Evolutionary conservation across 2,888 invertebrate species (phyloP), one percentile per base, ranked within the genome.

Genomic region (Nematopogon swammerdamellus): DNA sequence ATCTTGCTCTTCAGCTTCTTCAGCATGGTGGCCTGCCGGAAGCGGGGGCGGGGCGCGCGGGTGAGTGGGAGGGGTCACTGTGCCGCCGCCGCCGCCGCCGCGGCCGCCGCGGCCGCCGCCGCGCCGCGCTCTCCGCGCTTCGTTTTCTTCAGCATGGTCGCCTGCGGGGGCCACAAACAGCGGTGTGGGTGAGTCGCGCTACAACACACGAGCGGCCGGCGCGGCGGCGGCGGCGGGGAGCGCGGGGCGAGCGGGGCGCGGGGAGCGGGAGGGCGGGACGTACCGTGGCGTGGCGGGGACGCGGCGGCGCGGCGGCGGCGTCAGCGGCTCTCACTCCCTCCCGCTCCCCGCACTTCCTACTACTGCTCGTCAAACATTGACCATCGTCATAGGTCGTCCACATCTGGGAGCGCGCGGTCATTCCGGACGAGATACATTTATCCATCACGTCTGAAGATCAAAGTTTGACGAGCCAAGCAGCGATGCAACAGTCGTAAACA

Each of bases 141-240:
- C 84, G 91, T 91, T 90, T 98, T 99, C 91, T 97, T 97, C 88
- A 99, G 87, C 98, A 99, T 99, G 82, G 97, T 98, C 74, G 98
- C 98, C 98, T 98, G 86, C 69, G 47, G 47, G 16, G 47, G 18
- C 47, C 42, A 49, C 51, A 42, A 44, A 18, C 19, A 17, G 19
- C 14, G n/a, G n/a, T n/a, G 48, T 16, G 53, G 55, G 52, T 56
- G n/a, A 52, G 53, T 55, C 57, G 58, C 56, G 53, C 55, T 56
- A n/a, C n/a, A n/a, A n/a, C n/a, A n/a, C n/a, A n/a, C n/a, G 54
- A 50, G 50, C 54, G 56, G 58, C 57, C 57, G 18, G 52, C 54
- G 58, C 58, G 56, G 50, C 53, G 50, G 46, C 50, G 36, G 50
- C 50, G 56, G 58, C 56, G 55, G 57, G 55, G 58, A 49, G 54